Conservation (phyloP, 2,888 invertebrate species). For the Ophonus ardosiacus region DNA sequence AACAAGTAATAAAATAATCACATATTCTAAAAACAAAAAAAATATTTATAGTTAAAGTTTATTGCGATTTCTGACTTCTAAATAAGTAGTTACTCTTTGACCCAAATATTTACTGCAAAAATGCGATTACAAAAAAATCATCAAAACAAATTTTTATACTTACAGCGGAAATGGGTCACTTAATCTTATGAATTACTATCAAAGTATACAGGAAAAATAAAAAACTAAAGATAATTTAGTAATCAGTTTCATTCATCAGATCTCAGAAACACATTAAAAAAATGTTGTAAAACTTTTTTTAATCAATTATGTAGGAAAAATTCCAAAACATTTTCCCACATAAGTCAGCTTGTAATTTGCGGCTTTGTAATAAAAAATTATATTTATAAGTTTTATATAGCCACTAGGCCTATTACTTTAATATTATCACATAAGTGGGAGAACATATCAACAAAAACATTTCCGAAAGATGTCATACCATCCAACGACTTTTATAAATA, state of each 20-base stretch:
- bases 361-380: slow-evolving; percentile 9
- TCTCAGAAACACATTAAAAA: neutral
- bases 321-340: slow-evolving; percentile 10
- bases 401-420: slow-evolving; percentile 17
- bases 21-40: slow-evolving; percentile 19
- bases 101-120: neutral
- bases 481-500: slow-evolving; percentile 19
- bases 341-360: neutral
- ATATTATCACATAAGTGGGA: slow-evolving; percentile 25
- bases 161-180: slow-evolving; percentile 11
- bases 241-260: neutral
- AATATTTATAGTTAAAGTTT: slow-evolving; percentile 4
- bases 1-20: slow-evolving; percentile 6
- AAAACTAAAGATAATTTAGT: neutral
- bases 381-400: neutral
- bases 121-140: slow-evolving; percentile 2
- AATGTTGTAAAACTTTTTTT: neutral
- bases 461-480: slow-evolving; percentile 30
- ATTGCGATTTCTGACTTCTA: slow-evolving; percentile 14
- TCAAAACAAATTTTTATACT: slow-evolving; percentile 16
- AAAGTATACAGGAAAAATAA: neutral
- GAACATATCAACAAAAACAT: slow-evolving; percentile 39
- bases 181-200: neutral
- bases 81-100: slow-evolving; percentile 7
- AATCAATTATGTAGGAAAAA: neutral